Evolutionary conservation across 2,113 vertebrate genomes (phyloP).

Genomic region (Otis tarda): DNA sequence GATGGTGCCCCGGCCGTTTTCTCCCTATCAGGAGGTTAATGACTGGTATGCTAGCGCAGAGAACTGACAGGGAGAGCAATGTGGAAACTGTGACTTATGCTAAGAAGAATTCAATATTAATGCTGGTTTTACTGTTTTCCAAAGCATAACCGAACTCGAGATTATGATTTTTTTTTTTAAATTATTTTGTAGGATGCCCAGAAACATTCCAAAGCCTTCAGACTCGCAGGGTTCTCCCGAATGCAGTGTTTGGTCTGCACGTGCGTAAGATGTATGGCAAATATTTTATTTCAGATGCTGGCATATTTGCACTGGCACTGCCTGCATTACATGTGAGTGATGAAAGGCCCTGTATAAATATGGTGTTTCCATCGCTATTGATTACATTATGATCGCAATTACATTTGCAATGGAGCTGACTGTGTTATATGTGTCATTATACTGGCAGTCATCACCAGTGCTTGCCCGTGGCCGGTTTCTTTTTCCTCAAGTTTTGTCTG

Average conservation of each 20-base stretch:
- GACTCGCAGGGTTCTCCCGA: not conserved
- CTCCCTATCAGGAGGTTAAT: not conserved
- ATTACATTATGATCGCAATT: slow-evolving; percentile 56
- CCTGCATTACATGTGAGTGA: slow-evolving; percentile 60
- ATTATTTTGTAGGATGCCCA: not conserved
- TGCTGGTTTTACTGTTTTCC: not conserved
- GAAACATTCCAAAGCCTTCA: not conserved
- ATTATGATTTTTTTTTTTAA: not conserved
- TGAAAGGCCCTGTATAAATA: slow-evolving; percentile 72
- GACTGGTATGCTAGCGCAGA: not conserved
- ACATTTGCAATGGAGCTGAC: slow-evolving; percentile 25
- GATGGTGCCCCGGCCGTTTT: not conserved
- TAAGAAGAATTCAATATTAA: slow-evolving; percentile 20
- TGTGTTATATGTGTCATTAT: not conserved
- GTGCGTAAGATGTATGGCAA: slow-evolving; percentile 43
- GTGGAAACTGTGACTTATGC: not conserved
- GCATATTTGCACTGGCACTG: slow-evolving; percentile 66
- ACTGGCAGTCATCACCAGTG: not conserved
- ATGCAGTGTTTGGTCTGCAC: slow-evolving; percentile 58
- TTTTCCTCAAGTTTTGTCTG: rapidly evolving
- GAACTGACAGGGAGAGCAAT: not conserved
- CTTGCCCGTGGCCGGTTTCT: not conserved
- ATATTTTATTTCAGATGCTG: slow-evolving; percentile 65
- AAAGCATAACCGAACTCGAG: not conserved
- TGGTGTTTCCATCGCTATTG: slow-evolving; percentile 53